These are phyloP conservation scores for Pardalotus punctatus DNA, from an alignment of 2,113 vertebrate species.

Conservation along the genomic window DNA sequence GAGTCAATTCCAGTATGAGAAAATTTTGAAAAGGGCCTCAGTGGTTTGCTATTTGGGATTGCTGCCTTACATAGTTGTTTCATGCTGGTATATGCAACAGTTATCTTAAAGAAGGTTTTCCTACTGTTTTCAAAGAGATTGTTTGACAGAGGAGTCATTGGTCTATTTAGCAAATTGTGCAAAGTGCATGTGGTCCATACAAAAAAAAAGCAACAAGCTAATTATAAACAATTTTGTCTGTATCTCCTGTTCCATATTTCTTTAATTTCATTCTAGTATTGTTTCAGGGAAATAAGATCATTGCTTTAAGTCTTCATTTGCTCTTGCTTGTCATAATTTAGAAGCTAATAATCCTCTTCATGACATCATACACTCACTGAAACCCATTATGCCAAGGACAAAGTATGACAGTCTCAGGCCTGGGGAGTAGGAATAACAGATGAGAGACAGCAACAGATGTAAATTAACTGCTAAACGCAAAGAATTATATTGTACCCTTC, in stretches of 20 bases:
- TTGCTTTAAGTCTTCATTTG: slow-evolving; percentile 20
- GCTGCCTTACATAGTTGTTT: neutral
- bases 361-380: neutral
- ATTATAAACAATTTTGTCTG: neutral
- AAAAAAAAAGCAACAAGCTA: neutral
- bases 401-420: neutral
- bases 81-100: neutral
- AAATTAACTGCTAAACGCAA: slow-evolving; percentile 4
- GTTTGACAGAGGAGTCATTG: neutral
- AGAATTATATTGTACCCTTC: neutral
- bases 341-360: slow-evolving; percentile 19
- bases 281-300: slow-evolving; percentile 9
- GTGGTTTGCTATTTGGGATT: neutral
- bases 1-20: neutral
- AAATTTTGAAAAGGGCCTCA: neutral
- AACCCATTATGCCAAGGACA: slow-evolving; percentile 29
- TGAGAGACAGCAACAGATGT: slow-evolving; percentile 14
- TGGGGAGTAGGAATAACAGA: slow-evolving; percentile 5
- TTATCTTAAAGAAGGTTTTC: neutral
- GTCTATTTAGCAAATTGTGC: neutral
- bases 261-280: neutral
- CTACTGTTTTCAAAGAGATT: neutral
- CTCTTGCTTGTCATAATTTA: neutral
- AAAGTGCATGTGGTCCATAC: neutral
- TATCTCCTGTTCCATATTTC: neutral